Evolutionary conservation across 1,140 invertebrate genomes (phyloP), one percentile per base, ranked within the genome.

Genomic region (Drosophila lacertosa): DNA sequence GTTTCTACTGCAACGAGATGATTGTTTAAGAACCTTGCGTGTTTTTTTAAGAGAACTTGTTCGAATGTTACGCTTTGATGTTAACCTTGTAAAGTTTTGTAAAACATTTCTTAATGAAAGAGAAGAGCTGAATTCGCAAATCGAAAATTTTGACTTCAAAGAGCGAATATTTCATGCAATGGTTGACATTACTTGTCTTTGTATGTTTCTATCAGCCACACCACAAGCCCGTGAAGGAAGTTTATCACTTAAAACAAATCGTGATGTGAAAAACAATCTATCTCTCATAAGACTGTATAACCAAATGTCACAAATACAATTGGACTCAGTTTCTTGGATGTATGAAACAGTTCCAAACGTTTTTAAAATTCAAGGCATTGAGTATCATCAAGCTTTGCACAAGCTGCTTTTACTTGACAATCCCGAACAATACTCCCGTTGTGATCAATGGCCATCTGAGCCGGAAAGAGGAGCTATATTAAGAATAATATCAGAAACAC

Each of bases 361-460:
- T 35, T 97, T 96, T 90, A 93, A 95, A 44, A 94, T 97, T 2
- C 93, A 93, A 20, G 92, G 94, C 9, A 93, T 92, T 29, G 97
- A 98, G 62, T 96, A 96, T 80, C 92, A 95, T 45, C 95, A 95
- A 70, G 95, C 95, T 18, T 91, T 99, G 32, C 95, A 97, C 77
- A 99, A 99, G 92, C 93, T 98, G 51, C 93, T 98, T 78, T 94
- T 98, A 48, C 92, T 98, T 79, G 97, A 98, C 90, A 93, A 94
- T 62, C 92, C 94, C 1, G 97, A 99, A 62, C 94, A 96, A 39
- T 98, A 98, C 92, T 97, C 95, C 82, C 97, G 97, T 84, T 94
- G 96, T 65, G 98, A 99, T 91, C 97, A 96, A 90, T 99, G 98
- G 97, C 98, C 98, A 0, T 94, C 96, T 4, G 98, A 99, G 90